These are phyloP conservation scores for Argyresthia goedartella DNA, from an alignment of 2,888 invertebrate genomes.

Conservation along the genomic window DNA sequence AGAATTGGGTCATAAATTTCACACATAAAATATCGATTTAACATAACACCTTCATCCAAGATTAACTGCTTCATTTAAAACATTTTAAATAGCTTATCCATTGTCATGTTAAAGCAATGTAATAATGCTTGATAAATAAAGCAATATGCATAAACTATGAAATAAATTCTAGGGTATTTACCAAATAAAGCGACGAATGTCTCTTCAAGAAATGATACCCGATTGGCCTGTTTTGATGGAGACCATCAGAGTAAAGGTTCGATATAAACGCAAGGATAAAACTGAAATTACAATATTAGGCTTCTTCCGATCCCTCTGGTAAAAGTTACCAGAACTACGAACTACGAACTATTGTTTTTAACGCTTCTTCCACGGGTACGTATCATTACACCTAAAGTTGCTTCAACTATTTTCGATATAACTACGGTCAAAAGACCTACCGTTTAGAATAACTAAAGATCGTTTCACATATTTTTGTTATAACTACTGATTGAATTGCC, in stretches of 20 bases:
- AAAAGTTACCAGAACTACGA: too few species aligned
- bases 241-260: conserved; percentile 77
- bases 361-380: too few species aligned
- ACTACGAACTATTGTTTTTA: too few species aligned
- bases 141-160: background rate
- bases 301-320: background rate
- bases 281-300: conserved; percentile 7
- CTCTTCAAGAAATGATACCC: conserved; percentile 79
- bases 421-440: too few species aligned
- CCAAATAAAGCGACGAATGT: conserved; percentile 77
- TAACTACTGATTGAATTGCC: too few species aligned
- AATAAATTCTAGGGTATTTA: conserved; percentile 75
- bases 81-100: background rate
- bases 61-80: background rate
- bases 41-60: too few species aligned
- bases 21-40: too few species aligned
- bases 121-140: background rate
- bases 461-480: too few species aligned
- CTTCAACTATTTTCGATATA: too few species aligned
- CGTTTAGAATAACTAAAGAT: too few species aligned
- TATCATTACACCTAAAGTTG: too few species aligned
- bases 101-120: background rate
- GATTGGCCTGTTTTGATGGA: conserved; percentile 83
- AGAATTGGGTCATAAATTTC: too few species aligned
- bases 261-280: conserved; percentile 59